Conservation (phyloP, 2,797 vertebrate genomes). For the Urocyon cinereoargenteus region DNA sequence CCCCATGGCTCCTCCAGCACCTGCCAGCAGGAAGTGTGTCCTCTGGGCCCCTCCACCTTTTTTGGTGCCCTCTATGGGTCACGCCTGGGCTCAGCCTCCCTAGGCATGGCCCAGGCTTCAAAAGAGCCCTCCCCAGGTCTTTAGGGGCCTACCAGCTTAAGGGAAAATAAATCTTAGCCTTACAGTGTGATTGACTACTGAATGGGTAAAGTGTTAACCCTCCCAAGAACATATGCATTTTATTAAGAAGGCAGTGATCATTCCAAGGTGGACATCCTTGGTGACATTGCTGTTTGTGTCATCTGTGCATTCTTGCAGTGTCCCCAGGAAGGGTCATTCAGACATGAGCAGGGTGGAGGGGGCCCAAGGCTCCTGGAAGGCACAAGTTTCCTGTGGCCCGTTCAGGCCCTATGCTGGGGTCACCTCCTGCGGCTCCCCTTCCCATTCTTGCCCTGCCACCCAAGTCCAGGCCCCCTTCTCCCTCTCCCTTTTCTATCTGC, state of each 20-base stretch:
- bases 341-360: neutral
- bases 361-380: neutral
- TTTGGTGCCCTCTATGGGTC: neutral
- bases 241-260: neutral
- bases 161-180: neutral
- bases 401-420: neutral
- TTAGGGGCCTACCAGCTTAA: neutral
- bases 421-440: neutral
- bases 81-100: neutral
- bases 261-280: neutral
- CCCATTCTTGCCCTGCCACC: neutral
- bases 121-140: neutral
- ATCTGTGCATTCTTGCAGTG: neutral
- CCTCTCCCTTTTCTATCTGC: too few species aligned
- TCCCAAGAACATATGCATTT: neutral
- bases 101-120: neutral
- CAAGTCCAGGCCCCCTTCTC: too few species aligned
- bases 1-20: neutral
- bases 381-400: fast-evolving
- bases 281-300: neutral
- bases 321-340: neutral
- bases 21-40: neutral
- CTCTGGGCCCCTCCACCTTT: neutral
- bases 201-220: neutral
- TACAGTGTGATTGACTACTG: neutral